Conservation (phyloP, 2,113 vertebrate species). For the Amblyornis subalaris region DNA sequence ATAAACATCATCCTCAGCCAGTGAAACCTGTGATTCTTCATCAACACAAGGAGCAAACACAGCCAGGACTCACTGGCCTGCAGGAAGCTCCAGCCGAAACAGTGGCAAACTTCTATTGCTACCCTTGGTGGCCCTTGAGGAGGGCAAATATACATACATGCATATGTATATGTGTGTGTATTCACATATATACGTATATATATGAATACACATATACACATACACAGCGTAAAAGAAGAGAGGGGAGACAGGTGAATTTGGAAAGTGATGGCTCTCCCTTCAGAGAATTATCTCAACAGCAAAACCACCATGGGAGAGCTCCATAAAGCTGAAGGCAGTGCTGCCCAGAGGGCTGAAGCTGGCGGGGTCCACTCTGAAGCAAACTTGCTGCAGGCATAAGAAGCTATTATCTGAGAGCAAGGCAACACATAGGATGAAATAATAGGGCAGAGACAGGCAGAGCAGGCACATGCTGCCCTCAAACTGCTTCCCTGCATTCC, state of each 20-base stretch:
- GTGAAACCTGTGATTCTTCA: neutral
- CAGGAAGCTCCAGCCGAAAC: neutral
- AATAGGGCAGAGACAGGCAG: neutral
- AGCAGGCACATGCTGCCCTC: neutral
- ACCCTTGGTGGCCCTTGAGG: fast-evolving
- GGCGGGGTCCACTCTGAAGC: neutral
- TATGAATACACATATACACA: too few relatives aligned
- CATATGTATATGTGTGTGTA: fast-evolving
- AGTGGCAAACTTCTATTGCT: neutral
- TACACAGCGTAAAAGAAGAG: neutral
- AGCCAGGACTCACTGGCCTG: neutral
- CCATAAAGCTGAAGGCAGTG: neutral
- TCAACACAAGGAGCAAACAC: neutral
- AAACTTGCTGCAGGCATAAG: neutral
- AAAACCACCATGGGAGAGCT: neutral
- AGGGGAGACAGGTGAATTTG: neutral
- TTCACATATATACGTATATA: neutral
- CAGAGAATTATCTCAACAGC: neutral
- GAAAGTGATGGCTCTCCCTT: neutral
- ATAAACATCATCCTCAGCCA: neutral
- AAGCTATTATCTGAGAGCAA: neutral
- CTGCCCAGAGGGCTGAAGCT: neutral
- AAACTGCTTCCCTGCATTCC: neutral
- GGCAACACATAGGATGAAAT: neutral
- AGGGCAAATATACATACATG: neutral